phyloP scores from a whole-genome alignment of 2,888 invertebrate genomes.

The Sturmia bella region DNA sequence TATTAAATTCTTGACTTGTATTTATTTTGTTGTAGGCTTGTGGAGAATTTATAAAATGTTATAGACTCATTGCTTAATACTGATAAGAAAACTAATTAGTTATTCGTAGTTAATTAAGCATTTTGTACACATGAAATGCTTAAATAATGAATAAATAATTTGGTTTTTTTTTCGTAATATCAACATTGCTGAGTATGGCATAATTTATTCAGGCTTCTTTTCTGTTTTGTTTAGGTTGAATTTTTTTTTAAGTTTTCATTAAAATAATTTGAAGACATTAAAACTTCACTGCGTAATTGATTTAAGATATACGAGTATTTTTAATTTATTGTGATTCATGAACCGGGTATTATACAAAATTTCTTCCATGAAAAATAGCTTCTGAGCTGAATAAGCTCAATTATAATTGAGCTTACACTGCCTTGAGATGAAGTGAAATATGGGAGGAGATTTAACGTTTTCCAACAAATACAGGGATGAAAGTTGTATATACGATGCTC shows the following conservation, averaged over 20 bases:
- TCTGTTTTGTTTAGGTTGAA: neutral
- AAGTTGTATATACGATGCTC: no score
- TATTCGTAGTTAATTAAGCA: constrained; percentile 69
- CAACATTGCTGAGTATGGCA: constrained; percentile 24
- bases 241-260: neutral
- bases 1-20: constrained; percentile 30
- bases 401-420: no score
- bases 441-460: no score
- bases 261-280: neutral
- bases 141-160: constrained; percentile 65
- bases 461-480: no score
- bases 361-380: no score
- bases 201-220: constrained; percentile 39
- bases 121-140: constrained; percentile 64
- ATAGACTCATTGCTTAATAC: constrained; percentile 49
- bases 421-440: no score
- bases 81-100: constrained; percentile 69
- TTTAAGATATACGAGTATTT: no score
- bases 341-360: no score
- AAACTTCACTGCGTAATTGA: neutral
- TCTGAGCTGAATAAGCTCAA: no score
- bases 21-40: neutral
- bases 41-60: constrained; percentile 13
- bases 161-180: neutral
- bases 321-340: no score